phyloP scores from a whole-genome alignment of 2,797 vertebrate genomes.

The Onychomys leucogaster region DNA sequence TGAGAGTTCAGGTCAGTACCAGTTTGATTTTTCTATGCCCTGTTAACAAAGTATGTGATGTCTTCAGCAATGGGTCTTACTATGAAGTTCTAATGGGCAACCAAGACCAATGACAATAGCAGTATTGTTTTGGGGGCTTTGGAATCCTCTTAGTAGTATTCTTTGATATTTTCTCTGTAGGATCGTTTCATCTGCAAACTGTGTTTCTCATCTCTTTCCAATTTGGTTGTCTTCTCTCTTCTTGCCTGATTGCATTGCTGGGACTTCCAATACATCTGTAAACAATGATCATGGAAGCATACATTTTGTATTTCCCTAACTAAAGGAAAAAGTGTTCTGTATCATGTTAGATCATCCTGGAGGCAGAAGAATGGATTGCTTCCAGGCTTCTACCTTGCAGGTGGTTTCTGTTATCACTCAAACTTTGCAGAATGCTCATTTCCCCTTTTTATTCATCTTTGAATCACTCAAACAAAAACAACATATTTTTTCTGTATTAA shows the following conservation, averaged over 20 bases:
- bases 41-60: not conserved
- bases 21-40: not conserved
- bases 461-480: not conserved
- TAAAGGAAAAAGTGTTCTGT: not conserved
- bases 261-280: not conserved
- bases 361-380: not conserved
- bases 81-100: not conserved
- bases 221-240: not conserved
- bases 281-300: not conserved
- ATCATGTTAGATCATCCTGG: not conserved
- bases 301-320: not conserved
- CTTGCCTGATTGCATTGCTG: not conserved
- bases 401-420: not conserved
- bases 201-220: not conserved
- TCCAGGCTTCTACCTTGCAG: not conserved
- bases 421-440: not conserved
- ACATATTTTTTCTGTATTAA: not conserved
- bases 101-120: no score
- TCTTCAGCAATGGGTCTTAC: not conserved
- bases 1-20: not conserved
- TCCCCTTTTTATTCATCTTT: not conserved
- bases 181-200: not conserved
- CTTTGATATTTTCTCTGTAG: not conserved
- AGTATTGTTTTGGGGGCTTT: not conserved
- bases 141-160: not conserved